A percentile compares a stretch with the other conserved stretches of the same genome.
Conservation (phyloP, 2,888 invertebrate genomes). For the Pristionchus maxplancki region DNA sequence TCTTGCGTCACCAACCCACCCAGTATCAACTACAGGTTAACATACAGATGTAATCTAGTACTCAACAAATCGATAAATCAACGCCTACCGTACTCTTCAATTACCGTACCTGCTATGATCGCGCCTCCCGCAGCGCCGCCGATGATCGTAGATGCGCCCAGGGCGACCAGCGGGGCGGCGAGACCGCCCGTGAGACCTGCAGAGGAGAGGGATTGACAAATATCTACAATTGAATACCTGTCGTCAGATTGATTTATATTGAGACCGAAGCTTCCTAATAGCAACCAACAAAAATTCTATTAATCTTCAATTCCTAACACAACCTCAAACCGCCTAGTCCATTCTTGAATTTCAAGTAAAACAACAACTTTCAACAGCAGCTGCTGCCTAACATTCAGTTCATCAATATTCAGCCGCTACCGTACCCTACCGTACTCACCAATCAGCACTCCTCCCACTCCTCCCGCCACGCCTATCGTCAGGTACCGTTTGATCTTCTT, state of each 20-base stretch:
- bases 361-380: not conserved
- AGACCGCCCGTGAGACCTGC: slow-evolving; percentile 84
- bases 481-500: slow-evolving; percentile 83
- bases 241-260: not conserved
- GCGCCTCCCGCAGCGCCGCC: slow-evolving; percentile 57
- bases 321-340: too few species aligned
- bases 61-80: not conserved
- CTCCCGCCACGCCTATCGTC: slow-evolving; percentile 83
- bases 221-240: too few species aligned
- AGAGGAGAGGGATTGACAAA: slow-evolving; percentile 22
- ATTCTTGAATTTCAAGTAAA: not conserved
- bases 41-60: too few species aligned
- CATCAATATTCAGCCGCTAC: too few species aligned
- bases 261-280: not conserved
- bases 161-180: slow-evolving; percentile 83
- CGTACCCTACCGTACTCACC: slow-evolving; percentile 73
- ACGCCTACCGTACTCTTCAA: not conserved
- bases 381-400: too few species aligned
- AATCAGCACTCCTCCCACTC: slow-evolving; percentile 84
- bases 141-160: slow-evolving; percentile 78
- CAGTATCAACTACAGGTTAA: too few species aligned
- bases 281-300: too few species aligned
- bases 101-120: slow-evolving; percentile 75
- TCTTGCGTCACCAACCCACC: too few species aligned
- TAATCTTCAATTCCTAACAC: too few species aligned